These are phyloP conservation scores for Cardinalis cardinalis DNA, from an alignment of 2,113 vertebrate genomes.

Conservation along the genomic window DNA sequence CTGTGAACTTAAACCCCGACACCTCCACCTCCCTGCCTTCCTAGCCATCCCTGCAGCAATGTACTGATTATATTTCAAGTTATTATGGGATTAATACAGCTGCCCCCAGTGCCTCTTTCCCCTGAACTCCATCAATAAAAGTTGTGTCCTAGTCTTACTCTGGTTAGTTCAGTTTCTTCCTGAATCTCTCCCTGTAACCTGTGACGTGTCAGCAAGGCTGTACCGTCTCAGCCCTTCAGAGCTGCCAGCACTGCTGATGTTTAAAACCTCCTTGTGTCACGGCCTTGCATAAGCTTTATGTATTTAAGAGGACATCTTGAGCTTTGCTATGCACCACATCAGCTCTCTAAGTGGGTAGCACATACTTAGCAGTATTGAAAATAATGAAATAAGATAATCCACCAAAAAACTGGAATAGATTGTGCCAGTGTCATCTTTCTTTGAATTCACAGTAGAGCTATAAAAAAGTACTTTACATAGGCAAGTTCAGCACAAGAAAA, in stretches of 20 bases:
- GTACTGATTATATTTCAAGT: constrained; percentile 62
- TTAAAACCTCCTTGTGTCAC: constrained; percentile 42
- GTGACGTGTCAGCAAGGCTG: constrained; percentile 9
- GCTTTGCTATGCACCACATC: background rate
- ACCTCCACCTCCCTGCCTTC: constrained; percentile 28
- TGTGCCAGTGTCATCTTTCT: constrained; percentile 7
- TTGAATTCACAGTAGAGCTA: background rate
- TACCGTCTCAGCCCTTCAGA: constrained; percentile 31
- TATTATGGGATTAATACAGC: constrained; percentile 66
- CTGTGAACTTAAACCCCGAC: constrained; percentile 57
- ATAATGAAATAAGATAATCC: constrained; percentile 55
- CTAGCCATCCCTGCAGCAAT: constrained; percentile 19
- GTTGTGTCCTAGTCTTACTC: constrained; percentile 20
- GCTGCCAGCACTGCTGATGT: constrained; percentile 18
- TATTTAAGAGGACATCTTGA: constrained; percentile 39
- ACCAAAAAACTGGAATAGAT: background rate
- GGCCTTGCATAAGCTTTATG: constrained; percentile 11
- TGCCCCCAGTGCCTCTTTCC: constrained; percentile 28
- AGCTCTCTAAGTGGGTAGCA: constrained; percentile 1
- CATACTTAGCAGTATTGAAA: constrained; percentile 25
- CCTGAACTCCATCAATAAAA: constrained; percentile 58
- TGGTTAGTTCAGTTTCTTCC: constrained; percentile 42
- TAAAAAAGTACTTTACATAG: background rate
- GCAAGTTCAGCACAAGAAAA: background rate
- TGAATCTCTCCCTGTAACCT: constrained; percentile 32